Percentiles rank a stretch among this genome's conserved stretches.
phyloP scores from a whole-genome alignment of 2,113 vertebrate species.

The Cromileptes altivelis region DNA sequence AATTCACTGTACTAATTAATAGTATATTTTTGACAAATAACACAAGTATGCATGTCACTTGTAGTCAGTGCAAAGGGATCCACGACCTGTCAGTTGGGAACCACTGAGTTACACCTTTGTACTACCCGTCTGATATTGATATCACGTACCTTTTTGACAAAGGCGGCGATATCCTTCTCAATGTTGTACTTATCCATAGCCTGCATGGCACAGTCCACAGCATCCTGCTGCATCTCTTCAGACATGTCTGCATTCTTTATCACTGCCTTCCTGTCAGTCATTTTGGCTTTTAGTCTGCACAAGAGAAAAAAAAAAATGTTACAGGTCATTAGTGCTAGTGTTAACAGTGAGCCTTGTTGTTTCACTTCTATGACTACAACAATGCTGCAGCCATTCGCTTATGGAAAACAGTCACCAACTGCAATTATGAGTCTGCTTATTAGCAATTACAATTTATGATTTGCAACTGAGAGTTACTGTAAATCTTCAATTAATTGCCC shows the following conservation, averaged over 20 bases:
- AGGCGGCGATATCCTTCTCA: slow-evolving; percentile 98
- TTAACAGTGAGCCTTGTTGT: not conserved
- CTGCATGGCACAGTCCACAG: slow-evolving; percentile 97
- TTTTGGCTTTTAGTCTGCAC: slow-evolving; percentile 79
- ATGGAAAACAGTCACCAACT: not conserved
- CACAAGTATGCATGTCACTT: no score
- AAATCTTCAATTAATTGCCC: no score
- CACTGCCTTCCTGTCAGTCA: slow-evolving; percentile 98
- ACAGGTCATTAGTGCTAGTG: not conserved
- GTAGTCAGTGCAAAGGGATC: no score
- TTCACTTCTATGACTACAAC: no score
- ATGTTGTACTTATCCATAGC: slow-evolving; percentile 99
- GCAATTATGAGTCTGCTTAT: not conserved
- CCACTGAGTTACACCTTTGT: no score
- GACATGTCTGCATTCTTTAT: slow-evolving; percentile 99
- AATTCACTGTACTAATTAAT: no score
- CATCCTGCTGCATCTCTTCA: slow-evolving; percentile 99
- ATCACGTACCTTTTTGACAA: slow-evolving; percentile 94
- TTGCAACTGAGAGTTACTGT: not conserved
- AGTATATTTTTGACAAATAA: no score
- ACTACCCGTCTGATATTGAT: not conserved
- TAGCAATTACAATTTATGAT: not conserved
- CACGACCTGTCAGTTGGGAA: no score
- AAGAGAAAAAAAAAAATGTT: not conserved
- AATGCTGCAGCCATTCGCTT: not conserved